Conservation (phyloP, 2,888 invertebrate species). For the Drosophila yooni region DNA sequence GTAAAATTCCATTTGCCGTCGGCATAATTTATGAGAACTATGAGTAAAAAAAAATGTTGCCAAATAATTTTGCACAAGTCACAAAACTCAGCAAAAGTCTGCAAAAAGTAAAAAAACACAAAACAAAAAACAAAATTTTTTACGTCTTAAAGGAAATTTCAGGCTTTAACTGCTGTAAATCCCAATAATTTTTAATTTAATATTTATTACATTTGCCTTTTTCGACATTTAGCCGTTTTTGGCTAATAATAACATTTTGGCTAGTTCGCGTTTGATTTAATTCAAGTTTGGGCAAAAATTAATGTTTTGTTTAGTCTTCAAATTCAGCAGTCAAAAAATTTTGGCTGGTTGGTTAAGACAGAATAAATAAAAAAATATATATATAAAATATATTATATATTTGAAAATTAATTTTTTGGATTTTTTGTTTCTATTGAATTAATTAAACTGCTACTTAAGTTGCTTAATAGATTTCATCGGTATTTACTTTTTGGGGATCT, state of each 20-base stretch:
- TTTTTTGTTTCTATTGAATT: not conserved
- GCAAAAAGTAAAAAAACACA: not conserved
- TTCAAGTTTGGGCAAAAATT: not conserved
- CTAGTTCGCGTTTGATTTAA: not conserved
- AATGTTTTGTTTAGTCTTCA: not conserved
- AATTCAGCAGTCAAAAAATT: not conserved
- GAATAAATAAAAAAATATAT: not conserved
- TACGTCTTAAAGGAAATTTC: not conserved
- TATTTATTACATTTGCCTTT: not conserved
- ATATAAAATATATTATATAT: not conserved
- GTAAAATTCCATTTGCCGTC: slow-evolving; percentile 31
- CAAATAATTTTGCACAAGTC: slow-evolving; percentile 12
- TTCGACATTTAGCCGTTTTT: not conserved
- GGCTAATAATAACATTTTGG: not conserved
- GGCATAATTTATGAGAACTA: slow-evolving; percentile 24
- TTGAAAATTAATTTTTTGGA: rapidly evolving
- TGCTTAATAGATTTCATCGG: not conserved
- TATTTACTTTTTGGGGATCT: not conserved
- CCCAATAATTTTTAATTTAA: too few relatives aligned
- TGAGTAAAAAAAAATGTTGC: slow-evolving; percentile 10
- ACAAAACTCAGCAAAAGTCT: not conserved
- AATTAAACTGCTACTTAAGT: not conserved
- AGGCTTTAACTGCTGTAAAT: not conserved
- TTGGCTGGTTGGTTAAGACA: not conserved
- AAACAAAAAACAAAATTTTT: not conserved